phyloP scores from a whole-genome alignment of 2,797 vertebrate species.

The Sciurus carolinensis region DNA sequence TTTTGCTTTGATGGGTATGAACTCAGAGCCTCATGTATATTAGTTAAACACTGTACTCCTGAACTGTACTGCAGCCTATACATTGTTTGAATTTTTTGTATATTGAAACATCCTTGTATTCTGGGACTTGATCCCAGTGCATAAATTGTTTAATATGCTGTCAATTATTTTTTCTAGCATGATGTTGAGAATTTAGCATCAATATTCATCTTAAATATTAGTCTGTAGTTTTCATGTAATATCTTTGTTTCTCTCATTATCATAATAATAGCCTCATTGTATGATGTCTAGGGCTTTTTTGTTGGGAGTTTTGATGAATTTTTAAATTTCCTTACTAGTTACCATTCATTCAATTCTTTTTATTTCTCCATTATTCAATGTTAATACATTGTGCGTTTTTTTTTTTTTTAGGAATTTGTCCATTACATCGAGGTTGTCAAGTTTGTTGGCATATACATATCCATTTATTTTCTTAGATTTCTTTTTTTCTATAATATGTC shows the following conservation, averaged over 20 bases:
- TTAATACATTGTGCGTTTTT: background rate
- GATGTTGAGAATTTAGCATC: background rate
- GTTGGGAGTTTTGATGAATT: background rate
- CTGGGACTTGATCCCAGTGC: background rate
- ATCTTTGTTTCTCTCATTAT: background rate
- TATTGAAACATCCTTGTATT: background rate
- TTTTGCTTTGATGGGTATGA: too few relatives aligned
- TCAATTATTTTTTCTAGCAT: background rate
- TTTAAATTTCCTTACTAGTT: background rate
- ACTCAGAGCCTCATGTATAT: too few relatives aligned
- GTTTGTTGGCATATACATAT: background rate
- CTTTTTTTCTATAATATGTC: background rate
- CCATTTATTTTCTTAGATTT: background rate
- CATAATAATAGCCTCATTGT: background rate
- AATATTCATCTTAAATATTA: background rate
- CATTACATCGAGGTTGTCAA: background rate
- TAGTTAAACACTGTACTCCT: too few relatives aligned
- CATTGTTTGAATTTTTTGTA: background rate
- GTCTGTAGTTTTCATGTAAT: background rate
- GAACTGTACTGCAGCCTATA: too few relatives aligned
- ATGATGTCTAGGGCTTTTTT: background rate
- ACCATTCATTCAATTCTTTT: background rate
- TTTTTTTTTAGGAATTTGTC: background rate
- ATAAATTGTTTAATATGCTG: background rate
- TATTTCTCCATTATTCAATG: background rate